These are phyloP conservation scores for Lepidothrix coronata DNA, from an alignment of 2,113 vertebrate species.

Conservation along the genomic window DNA sequence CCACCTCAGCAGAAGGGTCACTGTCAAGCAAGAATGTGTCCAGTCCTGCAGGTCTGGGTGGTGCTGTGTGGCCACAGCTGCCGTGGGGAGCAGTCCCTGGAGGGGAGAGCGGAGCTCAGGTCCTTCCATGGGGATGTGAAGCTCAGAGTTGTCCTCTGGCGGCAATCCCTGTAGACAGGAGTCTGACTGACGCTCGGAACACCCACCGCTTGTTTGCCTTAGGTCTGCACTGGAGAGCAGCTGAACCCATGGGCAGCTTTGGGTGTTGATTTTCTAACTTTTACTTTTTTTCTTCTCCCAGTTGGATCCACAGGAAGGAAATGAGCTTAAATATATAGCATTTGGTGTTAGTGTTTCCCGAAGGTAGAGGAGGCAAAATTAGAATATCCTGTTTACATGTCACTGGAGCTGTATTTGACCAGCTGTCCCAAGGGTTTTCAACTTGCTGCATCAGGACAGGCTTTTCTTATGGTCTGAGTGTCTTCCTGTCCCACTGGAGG, in stretches of 20 bases:
- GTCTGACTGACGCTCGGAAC: background rate
- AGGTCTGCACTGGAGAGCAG: background rate
- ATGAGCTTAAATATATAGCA: background rate
- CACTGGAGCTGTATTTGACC: background rate
- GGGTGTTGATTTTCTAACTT: background rate
- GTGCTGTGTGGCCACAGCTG: background rate
- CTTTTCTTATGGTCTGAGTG: background rate
- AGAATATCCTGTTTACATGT: conserved; percentile 53
- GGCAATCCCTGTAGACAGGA: background rate
- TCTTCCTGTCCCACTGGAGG: background rate
- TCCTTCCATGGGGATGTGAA: fast-evolving
- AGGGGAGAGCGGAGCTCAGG: background rate
- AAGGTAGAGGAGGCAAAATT: background rate
- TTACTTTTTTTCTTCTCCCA: background rate
- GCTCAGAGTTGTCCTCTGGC: background rate
- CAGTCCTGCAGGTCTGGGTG: background rate
- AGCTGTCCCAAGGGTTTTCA: background rate
- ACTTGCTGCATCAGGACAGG: background rate
- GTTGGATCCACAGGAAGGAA: background rate
- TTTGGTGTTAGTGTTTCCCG: background rate
- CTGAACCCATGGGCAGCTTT: fast-evolving
- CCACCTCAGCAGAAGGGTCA: fast-evolving
- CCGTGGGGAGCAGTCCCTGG: background rate
- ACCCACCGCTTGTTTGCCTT: background rate
- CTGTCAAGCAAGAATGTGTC: background rate